Percentiles rank a stretch among this genome's conserved stretches.
Evolutionary conservation across 2,113 vertebrate genomes (phyloP).

Genomic region (Melozone crissalis): DNA sequence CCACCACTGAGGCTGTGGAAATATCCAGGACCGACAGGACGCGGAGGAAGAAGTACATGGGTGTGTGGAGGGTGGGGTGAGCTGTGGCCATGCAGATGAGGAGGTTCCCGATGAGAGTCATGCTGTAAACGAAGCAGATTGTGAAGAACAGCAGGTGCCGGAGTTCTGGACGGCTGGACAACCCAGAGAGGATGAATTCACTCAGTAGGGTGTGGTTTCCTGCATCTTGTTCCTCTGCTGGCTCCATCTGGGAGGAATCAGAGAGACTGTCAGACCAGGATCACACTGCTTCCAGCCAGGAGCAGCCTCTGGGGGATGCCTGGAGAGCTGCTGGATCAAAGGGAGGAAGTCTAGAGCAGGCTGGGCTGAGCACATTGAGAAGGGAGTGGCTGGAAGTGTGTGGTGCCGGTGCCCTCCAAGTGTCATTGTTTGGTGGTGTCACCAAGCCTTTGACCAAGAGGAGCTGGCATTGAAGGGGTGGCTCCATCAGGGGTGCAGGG

Average conservation of each 20-base stretch:
- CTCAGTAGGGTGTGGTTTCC: background rate
- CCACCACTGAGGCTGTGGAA: background rate
- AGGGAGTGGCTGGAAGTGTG: rapidly evolving
- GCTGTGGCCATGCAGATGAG: background rate
- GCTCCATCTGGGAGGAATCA: background rate
- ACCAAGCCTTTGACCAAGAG: background rate
- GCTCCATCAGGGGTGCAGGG: too few species aligned
- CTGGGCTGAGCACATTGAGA: background rate
- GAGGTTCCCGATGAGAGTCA: background rate
- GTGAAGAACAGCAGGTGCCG: background rate
- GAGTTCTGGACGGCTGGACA: background rate
- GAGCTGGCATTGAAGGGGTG: background rate
- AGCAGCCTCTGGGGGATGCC: background rate
- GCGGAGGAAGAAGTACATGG: background rate
- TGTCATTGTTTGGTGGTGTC: background rate
- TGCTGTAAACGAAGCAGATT: background rate
- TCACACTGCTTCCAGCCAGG: background rate
- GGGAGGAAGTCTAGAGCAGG: background rate
- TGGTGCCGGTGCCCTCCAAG: too few species aligned
- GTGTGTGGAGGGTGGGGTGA: background rate
- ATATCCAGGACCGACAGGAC: background rate
- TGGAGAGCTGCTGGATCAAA: background rate
- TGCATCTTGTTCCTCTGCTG: background rate
- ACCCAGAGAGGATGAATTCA: constrained; percentile 25
- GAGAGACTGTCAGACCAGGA: background rate